Evolutionary conservation across 2,888 invertebrate genomes (phyloP), one percentile per base, ranked within the genome.

Genomic region (Neoitamus cyanurus): DNA sequence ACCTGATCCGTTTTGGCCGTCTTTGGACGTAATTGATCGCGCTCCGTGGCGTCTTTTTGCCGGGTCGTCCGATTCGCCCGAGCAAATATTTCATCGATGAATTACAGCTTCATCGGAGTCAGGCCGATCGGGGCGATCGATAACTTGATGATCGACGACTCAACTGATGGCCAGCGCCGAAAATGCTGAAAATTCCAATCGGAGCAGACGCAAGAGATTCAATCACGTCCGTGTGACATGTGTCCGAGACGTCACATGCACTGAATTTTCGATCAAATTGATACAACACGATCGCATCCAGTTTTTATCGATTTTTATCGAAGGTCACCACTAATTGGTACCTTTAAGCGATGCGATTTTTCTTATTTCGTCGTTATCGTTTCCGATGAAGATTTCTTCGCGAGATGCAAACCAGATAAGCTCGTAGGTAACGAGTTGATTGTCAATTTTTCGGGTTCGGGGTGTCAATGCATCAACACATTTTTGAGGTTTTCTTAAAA

Each of bases 171-270:
- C 37, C 20, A 69, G n/a, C 28, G 7, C 58, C 58, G 37, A 70
- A 42, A 83, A 28, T 46, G 28, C n/a, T 30, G 15, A 36, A 75
- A 75, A 83, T 83, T 83, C 83, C 83, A 75, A 75, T 83, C 73
- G 83, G 73, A 15, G 20, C 58, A 58, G 58, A 25, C 58, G 31
- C 48, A 42, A 82, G 34, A 83, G 73, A 83, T 83, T 83, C 83
- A 83, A 72, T 83, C 83, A 83, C 83, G 83, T 83, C 69, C 82
- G 11, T 36, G 36, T 69, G 82, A 82, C 82, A 82, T 82, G 82
- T 82, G 82, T 82, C 82, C 30, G 28, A 15, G 69, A 68, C 31
- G 69, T 82, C 82, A 69, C 82, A 82, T 82, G 42, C 42, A 20
- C 82, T 25, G 82, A 34, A 82, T 82, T 82, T 36, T 36, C 82